Percentiles rank a stretch among this genome's conserved stretches.
Evolutionary conservation across 2,888 invertebrate genomes (phyloP).

Genomic region (Dynastes tityus): DNA sequence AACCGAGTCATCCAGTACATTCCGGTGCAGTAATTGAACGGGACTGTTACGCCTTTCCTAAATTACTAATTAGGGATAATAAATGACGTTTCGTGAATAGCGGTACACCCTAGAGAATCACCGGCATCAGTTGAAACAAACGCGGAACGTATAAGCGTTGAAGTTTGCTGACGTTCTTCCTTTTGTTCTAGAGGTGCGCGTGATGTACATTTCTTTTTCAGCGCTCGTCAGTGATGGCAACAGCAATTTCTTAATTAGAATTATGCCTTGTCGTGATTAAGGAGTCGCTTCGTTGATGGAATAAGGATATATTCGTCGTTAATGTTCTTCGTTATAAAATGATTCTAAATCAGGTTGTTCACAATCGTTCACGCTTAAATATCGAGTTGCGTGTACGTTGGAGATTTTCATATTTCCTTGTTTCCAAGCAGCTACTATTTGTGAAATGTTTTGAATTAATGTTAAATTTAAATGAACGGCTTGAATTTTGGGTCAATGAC

Average conservation of each 20-base stretch:
- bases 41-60: conserved; percentile 52
- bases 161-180: not conserved
- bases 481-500: too few species aligned
- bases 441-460: too few species aligned
- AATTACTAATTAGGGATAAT: conserved; percentile 54
- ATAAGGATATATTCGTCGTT: conserved; percentile 2
- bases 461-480: too few species aligned
- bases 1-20: conserved; percentile 23
- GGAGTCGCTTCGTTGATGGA: not conserved
- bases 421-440: too few species aligned
- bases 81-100: conserved; percentile 41
- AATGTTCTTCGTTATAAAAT: not conserved
- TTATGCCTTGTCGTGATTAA: not conserved
- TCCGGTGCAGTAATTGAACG: conserved; percentile 47
- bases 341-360: not conserved
- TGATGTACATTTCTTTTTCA: conserved; percentile 24
- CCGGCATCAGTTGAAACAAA: conserved; percentile 12
- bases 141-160: not conserved
- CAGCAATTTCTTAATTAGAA: conserved; percentile 28
- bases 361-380: not conserved
- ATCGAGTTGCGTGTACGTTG: too few species aligned
- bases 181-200: conserved; percentile 2
- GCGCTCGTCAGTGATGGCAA: not conserved
- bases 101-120: not conserved
- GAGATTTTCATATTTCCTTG: too few species aligned